Base-by-base conservation (phyloP, 23 tunicate genomes). In the Halocynthia aurantium region DNA sequence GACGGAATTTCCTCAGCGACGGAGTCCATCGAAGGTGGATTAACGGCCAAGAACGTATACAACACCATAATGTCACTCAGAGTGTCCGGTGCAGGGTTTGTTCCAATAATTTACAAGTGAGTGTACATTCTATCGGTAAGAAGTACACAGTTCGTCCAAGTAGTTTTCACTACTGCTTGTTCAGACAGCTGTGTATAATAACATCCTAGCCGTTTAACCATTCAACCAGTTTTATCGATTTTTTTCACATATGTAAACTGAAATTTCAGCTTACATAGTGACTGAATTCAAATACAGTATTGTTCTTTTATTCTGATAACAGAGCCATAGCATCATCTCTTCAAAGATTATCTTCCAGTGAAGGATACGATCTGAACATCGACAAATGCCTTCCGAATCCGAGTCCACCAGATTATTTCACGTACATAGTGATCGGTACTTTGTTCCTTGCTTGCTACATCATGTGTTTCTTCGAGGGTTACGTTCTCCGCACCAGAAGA, bases 321-420 rank as follows among this genome's bases (percentile, higher is more conserved):
- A 90, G 97, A 54, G 67, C 97, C 52, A 84, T 90, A 20, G 89
- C 86, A 6, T 40, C 81, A 40, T 86, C 87, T 5, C 57, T 90
- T 50, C 86, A 85, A 44, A 62, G 77, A 18, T 52, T 90, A 56
- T 83, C 97, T 44, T 81, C 71, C n/a, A 18, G 77, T 6, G 86
- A 90, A 85, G 97, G 97, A 12, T 90, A 81, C 80, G 80, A 77
- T 5, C 80, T 90, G 75, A 20, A 80, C 49, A 77, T 90, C 22
- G 97, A 90, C 52, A 90, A 85, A 71, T 90, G 97, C 64, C 71
- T 90, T 22, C 97, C 97, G 0, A 71, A 65, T 18, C 86, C 97
- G 8, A 49, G 69, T 22, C 51, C 62, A 6, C 97, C 97, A 7
- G 86, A 90, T 54, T 85, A 70, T 69, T 52, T 11, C 21, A 7